These are phyloP conservation scores for Euzophera pinguis DNA, from an alignment of 2,888 invertebrate genomes.

Conservation along the genomic window DNA sequence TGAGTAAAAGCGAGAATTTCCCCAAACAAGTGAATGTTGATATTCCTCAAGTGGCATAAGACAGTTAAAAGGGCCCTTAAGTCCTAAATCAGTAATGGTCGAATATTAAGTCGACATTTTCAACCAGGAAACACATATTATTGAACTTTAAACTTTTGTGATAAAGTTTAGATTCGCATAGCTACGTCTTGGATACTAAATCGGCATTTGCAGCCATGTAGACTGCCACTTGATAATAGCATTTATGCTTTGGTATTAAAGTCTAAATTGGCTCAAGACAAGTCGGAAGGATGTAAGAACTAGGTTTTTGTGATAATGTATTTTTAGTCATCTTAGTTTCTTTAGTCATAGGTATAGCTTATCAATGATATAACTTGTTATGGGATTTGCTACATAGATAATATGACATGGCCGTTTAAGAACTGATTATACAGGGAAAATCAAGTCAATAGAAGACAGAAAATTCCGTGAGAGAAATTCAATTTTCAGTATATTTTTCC, in stretches of 20 bases:
- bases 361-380: neutral
- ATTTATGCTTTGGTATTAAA: neutral
- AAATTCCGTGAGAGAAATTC: too few relatives aligned
- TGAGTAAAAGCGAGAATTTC: neutral
- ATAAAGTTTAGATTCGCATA: neutral
- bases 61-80: constrained; percentile 6
- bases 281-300: neutral
- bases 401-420: too few relatives aligned
- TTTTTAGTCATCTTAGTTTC: neutral
- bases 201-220: neutral
- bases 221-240: neutral
- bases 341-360: neutral
- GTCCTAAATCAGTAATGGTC: constrained; percentile 3
- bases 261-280: neutral
- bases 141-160: neutral
- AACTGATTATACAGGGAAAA: too few relatives aligned
- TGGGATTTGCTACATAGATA: neutral
- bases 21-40: constrained; percentile 2
- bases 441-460: too few relatives aligned
- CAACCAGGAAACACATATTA: neutral
- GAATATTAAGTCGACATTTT: constrained; percentile 4
- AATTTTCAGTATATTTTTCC: too few relatives aligned
- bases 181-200: neutral
- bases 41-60: constrained; percentile 3
- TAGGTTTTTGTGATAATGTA: neutral